Evolutionary conservation across 2,113 vertebrate genomes (phyloP), one percentile per base, ranked within the genome.

Genomic region (Orcinus orca): DNA sequence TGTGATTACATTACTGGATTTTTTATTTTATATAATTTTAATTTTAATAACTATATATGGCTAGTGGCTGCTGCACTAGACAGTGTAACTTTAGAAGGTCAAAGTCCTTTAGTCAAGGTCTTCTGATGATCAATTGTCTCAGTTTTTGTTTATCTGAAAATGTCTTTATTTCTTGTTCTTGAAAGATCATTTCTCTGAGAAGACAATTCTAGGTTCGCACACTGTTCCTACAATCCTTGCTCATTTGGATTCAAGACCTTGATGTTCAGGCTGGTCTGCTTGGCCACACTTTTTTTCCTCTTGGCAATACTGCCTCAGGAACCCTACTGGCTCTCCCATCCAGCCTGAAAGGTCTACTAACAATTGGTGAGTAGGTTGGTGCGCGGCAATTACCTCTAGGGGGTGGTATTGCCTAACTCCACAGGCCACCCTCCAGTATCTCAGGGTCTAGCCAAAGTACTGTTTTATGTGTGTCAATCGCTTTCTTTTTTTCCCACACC

Each of bases 351-450:
- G 36, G 25, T 29, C 71, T 67, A 21, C 71, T 67, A 21, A 44
- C 29, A 91, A 41, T 4, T 71, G 67, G 13, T 13, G 62, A 77
- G 62, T 8, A 67, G 25, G 14, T 10, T 60, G 62, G 13, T n/a
- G 71, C 84, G 87, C n/a, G n/a, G 25, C 11, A 63, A 70, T 60
- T 44, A 38, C 86, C 96, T 88, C 74, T n/a, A 96, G 91, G 20
- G 76, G 95, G 60, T 71, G 31, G 67, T 85, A 76, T 80, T 98
- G 65, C 55, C 85, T 55, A 95, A 91, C 5, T 50, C 88, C 26
- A 23, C 74, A 76, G 74, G 17, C 41, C 70, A 44, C 68, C 8
- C 44, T 67, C 33, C 23, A 6, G 36, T 47, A 47, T 41, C 21
- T 21, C 3, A 18, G 18, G 9, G 1, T 10, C 60, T 38, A 26